phyloP scores from a whole-genome alignment of 2,888 invertebrate species.

The Drosophila robusta region DNA sequence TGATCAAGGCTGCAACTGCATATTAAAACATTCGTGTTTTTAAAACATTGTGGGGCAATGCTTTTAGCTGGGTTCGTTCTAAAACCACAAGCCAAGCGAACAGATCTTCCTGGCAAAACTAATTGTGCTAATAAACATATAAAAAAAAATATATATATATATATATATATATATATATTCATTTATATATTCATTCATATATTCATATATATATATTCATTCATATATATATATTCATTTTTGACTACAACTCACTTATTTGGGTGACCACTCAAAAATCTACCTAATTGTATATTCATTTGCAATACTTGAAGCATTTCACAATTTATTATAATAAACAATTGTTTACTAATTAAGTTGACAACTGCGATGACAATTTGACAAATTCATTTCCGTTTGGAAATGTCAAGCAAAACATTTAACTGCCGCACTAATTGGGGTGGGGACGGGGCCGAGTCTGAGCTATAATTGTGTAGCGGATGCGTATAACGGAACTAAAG shows the following conservation, averaged over 20 bases:
- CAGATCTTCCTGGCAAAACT: not conserved
- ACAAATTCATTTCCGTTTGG: constrained; percentile 72
- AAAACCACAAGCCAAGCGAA: not conserved
- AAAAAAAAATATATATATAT: not conserved
- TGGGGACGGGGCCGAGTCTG: not conserved
- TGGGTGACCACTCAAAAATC: not conserved
- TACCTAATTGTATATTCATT: constrained; percentile 2
- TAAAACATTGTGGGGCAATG: constrained; percentile 1
- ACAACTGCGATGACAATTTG: constrained; percentile 50
- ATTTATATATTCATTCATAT: too few species aligned
- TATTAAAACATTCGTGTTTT: constrained; percentile 13
- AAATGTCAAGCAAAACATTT: constrained; percentile 31
- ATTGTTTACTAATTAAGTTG: constrained; percentile 44
- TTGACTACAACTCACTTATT: not conserved
- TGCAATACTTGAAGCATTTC: constrained; percentile 14
- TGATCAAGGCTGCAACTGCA: not conserved
- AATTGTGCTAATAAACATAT: not conserved
- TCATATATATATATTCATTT: too few species aligned
- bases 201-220: too few species aligned
- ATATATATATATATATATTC: not conserved
- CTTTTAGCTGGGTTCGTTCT: not conserved
- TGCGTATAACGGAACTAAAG: constrained; percentile 38
- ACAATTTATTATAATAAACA: constrained; percentile 29
- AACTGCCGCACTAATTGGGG: constrained; percentile 29
- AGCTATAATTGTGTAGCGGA: constrained; percentile 14